Evolutionary conservation across 2,113 vertebrate species (phyloP).

Genomic region (Bettongia penicillata): DNA sequence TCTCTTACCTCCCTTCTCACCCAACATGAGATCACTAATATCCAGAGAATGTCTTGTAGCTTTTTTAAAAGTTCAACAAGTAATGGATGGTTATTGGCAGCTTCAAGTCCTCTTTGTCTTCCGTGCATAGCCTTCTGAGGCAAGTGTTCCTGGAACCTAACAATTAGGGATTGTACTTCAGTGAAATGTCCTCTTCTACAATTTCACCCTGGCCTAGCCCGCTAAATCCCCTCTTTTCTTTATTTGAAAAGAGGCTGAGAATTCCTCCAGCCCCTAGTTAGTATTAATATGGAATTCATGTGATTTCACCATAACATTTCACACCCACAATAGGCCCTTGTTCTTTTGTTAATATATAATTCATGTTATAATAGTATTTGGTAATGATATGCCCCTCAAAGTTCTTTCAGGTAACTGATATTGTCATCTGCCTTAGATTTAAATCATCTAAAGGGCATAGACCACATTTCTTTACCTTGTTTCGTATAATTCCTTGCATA

Average conservation of each 20-base stretch:
- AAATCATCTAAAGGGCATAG: neutral
- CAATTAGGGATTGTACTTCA: neutral
- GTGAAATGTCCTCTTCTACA: neutral
- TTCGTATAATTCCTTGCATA: neutral
- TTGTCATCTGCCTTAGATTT: neutral
- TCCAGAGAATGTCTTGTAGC: neutral
- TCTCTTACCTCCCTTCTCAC: neutral
- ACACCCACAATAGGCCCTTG: neutral
- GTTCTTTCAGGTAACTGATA: neutral
- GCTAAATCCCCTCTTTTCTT: neutral
- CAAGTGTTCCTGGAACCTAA: neutral
- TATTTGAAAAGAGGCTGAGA: neutral
- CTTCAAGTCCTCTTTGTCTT: neutral
- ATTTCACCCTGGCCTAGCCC: neutral
- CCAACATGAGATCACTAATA: neutral
- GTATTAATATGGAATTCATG: neutral
- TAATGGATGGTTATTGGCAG: neutral
- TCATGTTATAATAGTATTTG: neutral
- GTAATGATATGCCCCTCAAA: neutral
- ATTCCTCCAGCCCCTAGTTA: neutral
- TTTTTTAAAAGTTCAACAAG: neutral
- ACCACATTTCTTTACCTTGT: neutral
- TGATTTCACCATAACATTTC: neutral
- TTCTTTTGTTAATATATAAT: neutral
- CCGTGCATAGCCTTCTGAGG: neutral